A percentile compares a stretch with the other conserved stretches of the same genome.
These are phyloP conservation scores for Diloba caeruleocephala DNA, from an alignment of 2,888 invertebrate genomes.

Conservation along the genomic window DNA sequence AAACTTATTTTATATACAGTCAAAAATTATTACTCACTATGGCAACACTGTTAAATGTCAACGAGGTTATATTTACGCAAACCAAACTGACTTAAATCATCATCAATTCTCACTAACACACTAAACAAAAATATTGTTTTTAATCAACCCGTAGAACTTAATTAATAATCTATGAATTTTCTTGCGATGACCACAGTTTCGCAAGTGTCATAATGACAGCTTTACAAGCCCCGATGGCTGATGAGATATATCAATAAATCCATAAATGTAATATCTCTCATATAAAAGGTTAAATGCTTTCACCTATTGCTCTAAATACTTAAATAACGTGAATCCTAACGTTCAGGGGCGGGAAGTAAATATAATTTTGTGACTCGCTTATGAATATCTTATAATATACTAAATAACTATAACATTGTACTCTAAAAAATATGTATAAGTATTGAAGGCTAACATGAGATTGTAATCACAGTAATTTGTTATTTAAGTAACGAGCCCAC, in stretches of 20 bases:
- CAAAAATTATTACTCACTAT: conserved; percentile 86
- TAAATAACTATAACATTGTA: conserved; percentile 89
- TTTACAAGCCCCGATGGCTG: conserved; percentile 53
- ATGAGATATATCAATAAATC: conserved; percentile 68
- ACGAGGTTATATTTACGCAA: conserved; percentile 82
- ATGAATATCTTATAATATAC: conserved; percentile 84
- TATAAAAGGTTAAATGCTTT: conserved; percentile 86
- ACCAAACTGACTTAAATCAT: conserved; percentile 74
- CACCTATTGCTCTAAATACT: conserved; percentile 84
- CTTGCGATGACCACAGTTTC: conserved; percentile 51
- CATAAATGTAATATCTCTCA: conserved; percentile 75
- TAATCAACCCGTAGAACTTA: conserved; percentile 73
- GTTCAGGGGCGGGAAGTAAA: conserved; percentile 82
- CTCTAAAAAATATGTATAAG: conserved; percentile 89
- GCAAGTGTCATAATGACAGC: conserved; percentile 54
- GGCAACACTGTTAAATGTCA: conserved; percentile 87
- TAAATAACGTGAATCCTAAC: conserved; percentile 84
- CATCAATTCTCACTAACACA: conserved; percentile 79
- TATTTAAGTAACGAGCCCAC: conserved; percentile 88
- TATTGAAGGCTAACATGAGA: conserved; percentile 89
- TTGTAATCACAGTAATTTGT: conserved; percentile 89
- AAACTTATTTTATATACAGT: conserved; percentile 86
- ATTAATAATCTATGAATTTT: conserved; percentile 58
- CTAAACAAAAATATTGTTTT: conserved; percentile 69
- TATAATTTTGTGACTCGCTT: conserved; percentile 88